phyloP scores from a whole-genome alignment of 1,140 invertebrate genomes.

The Drosophila kanapiae region DNA sequence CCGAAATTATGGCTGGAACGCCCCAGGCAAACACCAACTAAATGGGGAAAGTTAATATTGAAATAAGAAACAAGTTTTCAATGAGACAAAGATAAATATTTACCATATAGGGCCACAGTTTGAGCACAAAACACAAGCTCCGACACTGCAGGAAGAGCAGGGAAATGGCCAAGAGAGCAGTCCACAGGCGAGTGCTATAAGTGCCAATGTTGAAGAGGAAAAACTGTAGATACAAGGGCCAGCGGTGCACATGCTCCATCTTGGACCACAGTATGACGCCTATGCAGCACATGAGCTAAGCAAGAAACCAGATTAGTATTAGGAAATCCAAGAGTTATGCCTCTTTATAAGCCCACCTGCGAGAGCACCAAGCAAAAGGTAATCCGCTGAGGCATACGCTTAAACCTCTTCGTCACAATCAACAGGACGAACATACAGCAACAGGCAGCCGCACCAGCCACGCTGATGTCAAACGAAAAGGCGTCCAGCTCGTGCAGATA shows the following conservation, averaged over 20 bases:
- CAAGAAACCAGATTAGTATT: neutral
- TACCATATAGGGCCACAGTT: constrained; percentile 88
- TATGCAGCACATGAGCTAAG: constrained; percentile 87
- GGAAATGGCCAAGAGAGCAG: constrained; percentile 91
- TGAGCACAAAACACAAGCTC: constrained; percentile 92
- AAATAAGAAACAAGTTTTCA: neutral
- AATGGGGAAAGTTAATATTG: constrained; percentile 60
- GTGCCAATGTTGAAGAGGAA: constrained; percentile 90
- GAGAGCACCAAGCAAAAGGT: constrained; percentile 92
- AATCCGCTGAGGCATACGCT: constrained; percentile 92
- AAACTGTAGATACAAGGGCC: constrained; percentile 90
- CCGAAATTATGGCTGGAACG: constrained; percentile 86
- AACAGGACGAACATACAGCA: constrained; percentile 93
- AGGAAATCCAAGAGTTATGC: neutral
- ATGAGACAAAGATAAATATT: neutral
- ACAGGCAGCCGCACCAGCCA: constrained; percentile 90
- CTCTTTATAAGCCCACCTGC: constrained; percentile 86
- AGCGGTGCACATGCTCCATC: constrained; percentile 85
- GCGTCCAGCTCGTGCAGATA: constrained; percentile 91
- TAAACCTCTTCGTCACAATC: constrained; percentile 91
- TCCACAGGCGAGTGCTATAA: constrained; percentile 93
- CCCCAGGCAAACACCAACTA: constrained; percentile 92
- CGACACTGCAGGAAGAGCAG: constrained; percentile 93
- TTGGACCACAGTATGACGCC: constrained; percentile 90
- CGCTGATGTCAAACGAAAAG: constrained; percentile 94